Percentiles rank a stretch among this genome's conserved stretches.
phyloP scores from a whole-genome alignment of 64 coral and sea anemone genomes.

The Porites lutea region DNA sequence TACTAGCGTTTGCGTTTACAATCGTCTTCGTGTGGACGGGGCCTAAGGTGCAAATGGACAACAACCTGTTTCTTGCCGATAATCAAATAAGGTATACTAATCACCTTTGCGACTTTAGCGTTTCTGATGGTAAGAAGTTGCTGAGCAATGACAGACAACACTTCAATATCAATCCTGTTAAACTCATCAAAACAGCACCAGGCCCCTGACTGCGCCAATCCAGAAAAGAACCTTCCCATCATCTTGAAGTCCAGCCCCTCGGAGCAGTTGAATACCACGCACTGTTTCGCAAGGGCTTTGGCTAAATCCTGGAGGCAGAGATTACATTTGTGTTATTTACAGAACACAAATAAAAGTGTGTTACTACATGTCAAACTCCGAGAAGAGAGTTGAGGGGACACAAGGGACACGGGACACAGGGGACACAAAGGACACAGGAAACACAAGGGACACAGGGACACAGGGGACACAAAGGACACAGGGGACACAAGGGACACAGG shows the following conservation, averaged over 20 bases:
- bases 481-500: too few relatives aligned
- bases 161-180: slow-evolving; percentile 99
- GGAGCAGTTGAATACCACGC: slow-evolving; percentile 99
- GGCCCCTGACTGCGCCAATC: slow-evolving; percentile 95
- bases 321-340: not conserved
- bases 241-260: slow-evolving; percentile 97
- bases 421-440: too few relatives aligned
- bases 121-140: slow-evolving; percentile 97
- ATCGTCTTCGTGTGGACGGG: too few relatives aligned
- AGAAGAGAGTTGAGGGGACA: too few relatives aligned
- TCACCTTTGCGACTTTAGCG: slow-evolving; percentile 93
- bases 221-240: slow-evolving; percentile 99
- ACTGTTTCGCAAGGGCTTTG: slow-evolving; percentile 97
- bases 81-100: not conserved
- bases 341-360: too few relatives aligned
- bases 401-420: too few relatives aligned
- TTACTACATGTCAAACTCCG: too few relatives aligned
- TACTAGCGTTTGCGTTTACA: too few relatives aligned
- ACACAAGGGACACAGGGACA: too few relatives aligned
- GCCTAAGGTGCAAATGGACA: not conserved
- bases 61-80: not conserved
- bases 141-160: slow-evolving; percentile 98
- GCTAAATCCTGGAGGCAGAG: slow-evolving; percentile 81
- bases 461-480: too few relatives aligned
- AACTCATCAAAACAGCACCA: slow-evolving; percentile 99